These are phyloP conservation scores for Atta texana DNA, from an alignment of 1,140 invertebrate genomes.

Conservation along the genomic window DNA sequence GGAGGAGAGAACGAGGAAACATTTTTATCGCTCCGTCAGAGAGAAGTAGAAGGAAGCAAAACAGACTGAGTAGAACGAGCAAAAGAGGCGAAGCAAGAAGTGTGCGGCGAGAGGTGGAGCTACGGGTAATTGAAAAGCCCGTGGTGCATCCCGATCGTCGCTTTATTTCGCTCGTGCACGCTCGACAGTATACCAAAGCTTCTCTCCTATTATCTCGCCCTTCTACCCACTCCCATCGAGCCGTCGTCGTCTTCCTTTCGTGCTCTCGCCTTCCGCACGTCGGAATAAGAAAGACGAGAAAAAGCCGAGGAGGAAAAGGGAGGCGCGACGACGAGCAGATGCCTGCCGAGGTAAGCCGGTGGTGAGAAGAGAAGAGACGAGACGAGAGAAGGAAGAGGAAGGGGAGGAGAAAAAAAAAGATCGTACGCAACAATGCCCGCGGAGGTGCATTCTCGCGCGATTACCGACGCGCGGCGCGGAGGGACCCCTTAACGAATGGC, in stretches of 20 bases:
- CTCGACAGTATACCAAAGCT: constrained; percentile 63
- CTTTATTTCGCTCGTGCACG: constrained; percentile 72
- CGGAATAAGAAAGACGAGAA: constrained; percentile 65
- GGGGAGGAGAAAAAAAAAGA: constrained; percentile 43
- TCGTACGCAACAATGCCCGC: constrained; percentile 72
- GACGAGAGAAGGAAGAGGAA: no score
- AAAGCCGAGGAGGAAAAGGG: constrained; percentile 43
- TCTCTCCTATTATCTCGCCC: constrained; percentile 73
- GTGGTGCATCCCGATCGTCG: constrained; percentile 79
- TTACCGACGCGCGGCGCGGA: constrained; percentile 63
- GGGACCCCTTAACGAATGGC: constrained; percentile 77
- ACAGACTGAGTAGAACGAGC: constrained; percentile 30
- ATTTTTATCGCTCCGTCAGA: constrained; percentile 71
- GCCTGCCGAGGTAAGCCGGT: constrained; percentile 38
- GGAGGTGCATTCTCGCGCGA: constrained; percentile 71
- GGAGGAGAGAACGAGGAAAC: constrained; percentile 59
- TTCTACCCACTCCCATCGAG: constrained; percentile 55
- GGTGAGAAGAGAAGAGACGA: not conserved
- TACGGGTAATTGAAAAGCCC: constrained; percentile 81
- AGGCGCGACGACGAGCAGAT: constrained; percentile 48
- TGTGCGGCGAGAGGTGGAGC: constrained; percentile 48
- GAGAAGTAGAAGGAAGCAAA: constrained; percentile 53
- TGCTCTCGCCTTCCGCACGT: constrained; percentile 35
- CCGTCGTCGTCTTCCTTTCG: constrained; percentile 30
- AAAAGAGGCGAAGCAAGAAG: not conserved